A percentile compares a stretch with the other conserved stretches of the same genome.
phyloP scores from a whole-genome alignment of 2,113 vertebrate genomes.

The Perca flavescens region DNA sequence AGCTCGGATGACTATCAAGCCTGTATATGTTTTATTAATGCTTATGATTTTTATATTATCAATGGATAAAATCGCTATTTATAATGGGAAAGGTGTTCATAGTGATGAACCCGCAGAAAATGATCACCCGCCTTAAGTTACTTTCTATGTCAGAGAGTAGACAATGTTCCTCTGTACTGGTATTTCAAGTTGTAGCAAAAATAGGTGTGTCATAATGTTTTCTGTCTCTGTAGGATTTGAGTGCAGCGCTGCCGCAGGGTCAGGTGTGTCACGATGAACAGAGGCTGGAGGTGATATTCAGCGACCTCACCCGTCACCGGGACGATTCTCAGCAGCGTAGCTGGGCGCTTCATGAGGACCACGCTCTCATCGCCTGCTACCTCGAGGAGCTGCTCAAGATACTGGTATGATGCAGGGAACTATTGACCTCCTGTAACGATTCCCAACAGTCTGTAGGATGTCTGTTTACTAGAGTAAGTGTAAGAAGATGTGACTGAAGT shows the following conservation, averaged over 20 bases:
- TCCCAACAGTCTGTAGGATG: background rate
- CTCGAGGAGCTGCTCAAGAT: constrained; percentile 91
- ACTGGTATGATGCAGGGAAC: constrained; percentile 84
- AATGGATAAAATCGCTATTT: background rate
- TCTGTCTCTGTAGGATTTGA: constrained; percentile 84
- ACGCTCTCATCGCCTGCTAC: constrained; percentile 84
- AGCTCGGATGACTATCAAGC: no score
- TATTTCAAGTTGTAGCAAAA: constrained; percentile 24
- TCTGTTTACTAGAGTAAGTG: background rate
- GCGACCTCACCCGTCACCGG: constrained; percentile 91
- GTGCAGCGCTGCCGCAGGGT: constrained; percentile 90
- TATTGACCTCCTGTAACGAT: background rate
- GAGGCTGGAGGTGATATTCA: constrained; percentile 96
- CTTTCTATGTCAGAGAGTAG: background rate
- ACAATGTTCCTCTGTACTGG: background rate
- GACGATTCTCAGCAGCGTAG: constrained; percentile 98
- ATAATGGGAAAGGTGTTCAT: background rate
- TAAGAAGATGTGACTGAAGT: background rate
- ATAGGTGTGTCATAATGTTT: background rate
- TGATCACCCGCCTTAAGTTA: background rate
- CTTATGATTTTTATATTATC: background rate
- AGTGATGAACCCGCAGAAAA: background rate
- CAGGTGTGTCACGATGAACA: constrained; percentile 97
- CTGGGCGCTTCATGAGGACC: constrained; percentile 87
- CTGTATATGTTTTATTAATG: background rate